These are phyloP conservation scores for Ectemnius lituratus DNA, from an alignment of 2,888 invertebrate species.

Conservation along the genomic window DNA sequence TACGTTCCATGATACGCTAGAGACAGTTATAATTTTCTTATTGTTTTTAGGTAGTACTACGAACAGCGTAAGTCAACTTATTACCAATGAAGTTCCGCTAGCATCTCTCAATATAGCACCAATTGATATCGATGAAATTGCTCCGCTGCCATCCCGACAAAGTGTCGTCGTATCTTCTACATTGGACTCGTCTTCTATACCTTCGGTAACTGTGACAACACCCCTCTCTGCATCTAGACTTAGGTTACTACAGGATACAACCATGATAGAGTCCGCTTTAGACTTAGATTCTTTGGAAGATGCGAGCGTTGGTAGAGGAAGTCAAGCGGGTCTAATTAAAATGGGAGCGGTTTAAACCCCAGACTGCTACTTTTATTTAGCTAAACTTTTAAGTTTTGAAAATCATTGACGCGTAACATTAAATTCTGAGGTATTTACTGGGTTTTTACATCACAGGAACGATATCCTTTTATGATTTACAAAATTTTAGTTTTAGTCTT, in stretches of 20 bases:
- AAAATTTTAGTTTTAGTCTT: not conserved
- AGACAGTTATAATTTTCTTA: slow-evolving; percentile 39
- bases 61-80: slow-evolving; percentile 83
- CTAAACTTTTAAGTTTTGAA: slow-evolving; percentile 40
- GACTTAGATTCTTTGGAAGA: slow-evolving; percentile 92
- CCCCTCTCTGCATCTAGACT: slow-evolving; percentile 83
- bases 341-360: slow-evolving; percentile 77
- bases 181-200: slow-evolving; percentile 65
- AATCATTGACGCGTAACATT: slow-evolving; percentile 27
- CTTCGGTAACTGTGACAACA: slow-evolving; percentile 72
- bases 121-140: slow-evolving; percentile 76
- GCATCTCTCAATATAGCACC: slow-evolving; percentile 79
- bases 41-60: slow-evolving; percentile 82
- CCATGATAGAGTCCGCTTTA: slow-evolving; percentile 93
- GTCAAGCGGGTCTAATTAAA: slow-evolving; percentile 84
- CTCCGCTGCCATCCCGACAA: slow-evolving; percentile 74
- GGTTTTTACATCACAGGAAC: not conserved
- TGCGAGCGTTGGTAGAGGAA: slow-evolving; percentile 84
- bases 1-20: too few species aligned
- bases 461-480: not conserved
- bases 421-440: slow-evolving; percentile 16
- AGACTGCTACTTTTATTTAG: slow-evolving; percentile 39
- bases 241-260: slow-evolving; percentile 90
- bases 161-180: slow-evolving; percentile 68
- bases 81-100: slow-evolving; percentile 83